Percentiles rank a stretch among this genome's conserved stretches.
Evolutionary conservation across 1,140 invertebrate genomes (phyloP).

Genomic region (Colletes latitarsis): DNA sequence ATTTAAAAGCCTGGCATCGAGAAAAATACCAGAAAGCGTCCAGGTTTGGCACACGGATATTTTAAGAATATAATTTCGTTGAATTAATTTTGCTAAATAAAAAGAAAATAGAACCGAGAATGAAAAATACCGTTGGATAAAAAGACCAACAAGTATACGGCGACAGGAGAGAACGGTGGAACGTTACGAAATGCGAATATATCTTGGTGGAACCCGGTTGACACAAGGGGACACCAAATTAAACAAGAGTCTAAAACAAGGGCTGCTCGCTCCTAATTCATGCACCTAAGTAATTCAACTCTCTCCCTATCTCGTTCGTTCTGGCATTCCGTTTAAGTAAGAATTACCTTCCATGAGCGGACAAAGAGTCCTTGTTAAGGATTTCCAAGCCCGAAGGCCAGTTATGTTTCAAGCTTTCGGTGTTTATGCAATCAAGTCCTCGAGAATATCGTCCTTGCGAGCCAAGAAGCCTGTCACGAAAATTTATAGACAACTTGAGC

Average conservation of each 20-base stretch:
- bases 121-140: background rate
- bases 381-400: slow-evolving; percentile 45
- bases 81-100: no score
- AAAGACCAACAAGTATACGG: background rate
- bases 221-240: slow-evolving; percentile 62
- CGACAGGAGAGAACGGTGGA: background rate
- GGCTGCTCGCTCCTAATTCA: slow-evolving; percentile 56
- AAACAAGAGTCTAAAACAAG: slow-evolving; percentile 59
- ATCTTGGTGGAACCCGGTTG: slow-evolving; percentile 49
- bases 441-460: no score
- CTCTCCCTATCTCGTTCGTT: slow-evolving; percentile 21
- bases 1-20: no score
- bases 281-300: slow-evolving; percentile 51
- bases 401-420: slow-evolving; percentile 28
- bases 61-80: no score
- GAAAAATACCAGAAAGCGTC: no score
- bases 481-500: background rate
- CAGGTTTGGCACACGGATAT: no score
- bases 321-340: slow-evolving; percentile 38
- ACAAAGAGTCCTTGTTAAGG: slow-evolving; percentile 22
- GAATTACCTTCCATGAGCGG: slow-evolving; percentile 41
- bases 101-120: background rate
- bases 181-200: slow-evolving; percentile 41
- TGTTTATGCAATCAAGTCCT: no score
- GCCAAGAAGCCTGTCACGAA: no score